These are phyloP conservation scores for Tragulus kanchil DNA, from an alignment of 2,113 vertebrate genomes.

Conservation along the genomic window DNA sequence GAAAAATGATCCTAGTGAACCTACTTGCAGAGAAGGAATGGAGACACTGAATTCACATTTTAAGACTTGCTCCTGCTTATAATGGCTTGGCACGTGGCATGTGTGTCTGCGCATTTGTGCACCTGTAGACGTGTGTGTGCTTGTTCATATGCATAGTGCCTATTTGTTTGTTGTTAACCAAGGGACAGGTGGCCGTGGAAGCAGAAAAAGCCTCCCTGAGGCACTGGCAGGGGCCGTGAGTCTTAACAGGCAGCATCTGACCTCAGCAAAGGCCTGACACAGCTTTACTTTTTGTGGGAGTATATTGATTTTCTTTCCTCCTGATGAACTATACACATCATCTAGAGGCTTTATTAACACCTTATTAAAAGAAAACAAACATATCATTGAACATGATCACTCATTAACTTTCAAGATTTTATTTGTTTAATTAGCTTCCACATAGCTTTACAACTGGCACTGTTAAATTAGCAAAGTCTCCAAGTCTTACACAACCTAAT, in stretches of 20 bases:
- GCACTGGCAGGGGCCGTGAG: rapidly evolving
- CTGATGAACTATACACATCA: background rate
- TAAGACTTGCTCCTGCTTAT: background rate
- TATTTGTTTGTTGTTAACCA: background rate
- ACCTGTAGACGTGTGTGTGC: background rate
- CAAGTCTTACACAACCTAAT: background rate
- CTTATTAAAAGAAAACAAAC: slow-evolving; percentile 39
- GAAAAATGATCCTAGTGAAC: background rate
- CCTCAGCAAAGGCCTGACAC: background rate
- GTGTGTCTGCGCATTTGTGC: rapidly evolving
- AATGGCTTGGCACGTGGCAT: rapidly evolving
- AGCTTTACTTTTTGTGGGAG: background rate
- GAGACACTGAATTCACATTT: background rate
- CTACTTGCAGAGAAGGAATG: background rate
- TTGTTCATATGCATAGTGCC: background rate
- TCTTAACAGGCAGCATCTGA: rapidly evolving
- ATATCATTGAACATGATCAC: slow-evolving; percentile 1
- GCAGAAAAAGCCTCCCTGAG: rapidly evolving
- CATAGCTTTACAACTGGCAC: background rate
- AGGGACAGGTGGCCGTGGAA: rapidly evolving
- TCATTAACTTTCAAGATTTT: slow-evolving; percentile 31
- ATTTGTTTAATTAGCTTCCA: background rate
- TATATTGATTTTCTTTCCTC: slow-evolving; percentile 12
- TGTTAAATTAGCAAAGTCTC: background rate
- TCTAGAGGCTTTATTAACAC: background rate